Percentiles rank a stretch among this genome's conserved stretches.
Conservation (phyloP, 2,113 vertebrate species). For the Aplodontia rufa region DNA sequence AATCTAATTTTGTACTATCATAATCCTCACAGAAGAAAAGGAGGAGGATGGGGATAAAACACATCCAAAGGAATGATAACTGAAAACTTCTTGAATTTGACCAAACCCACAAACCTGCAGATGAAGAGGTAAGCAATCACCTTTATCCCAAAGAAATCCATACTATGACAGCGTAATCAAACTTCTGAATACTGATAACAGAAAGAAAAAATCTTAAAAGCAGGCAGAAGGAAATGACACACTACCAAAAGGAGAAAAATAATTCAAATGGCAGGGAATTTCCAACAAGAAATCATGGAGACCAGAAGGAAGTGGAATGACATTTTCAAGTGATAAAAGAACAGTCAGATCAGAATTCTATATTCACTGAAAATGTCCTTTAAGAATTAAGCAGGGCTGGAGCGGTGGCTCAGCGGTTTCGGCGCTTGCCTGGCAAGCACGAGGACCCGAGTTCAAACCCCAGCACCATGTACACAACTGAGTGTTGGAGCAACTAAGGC, state of each 20-base stretch:
- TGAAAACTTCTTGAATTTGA: background rate
- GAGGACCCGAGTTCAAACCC: no score
- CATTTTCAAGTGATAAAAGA: background rate
- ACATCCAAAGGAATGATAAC: background rate
- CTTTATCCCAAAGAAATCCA: background rate
- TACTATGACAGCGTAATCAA: background rate
- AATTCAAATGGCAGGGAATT: background rate
- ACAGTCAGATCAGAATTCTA: background rate
- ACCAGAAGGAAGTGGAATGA: background rate
- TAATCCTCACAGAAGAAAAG: background rate
- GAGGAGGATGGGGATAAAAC: background rate
- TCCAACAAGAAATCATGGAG: background rate
- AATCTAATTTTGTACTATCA: background rate
- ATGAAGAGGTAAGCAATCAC: background rate
- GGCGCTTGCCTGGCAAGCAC: no score
- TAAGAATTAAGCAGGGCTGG: background rate
- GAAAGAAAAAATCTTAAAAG: background rate
- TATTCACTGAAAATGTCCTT: background rate
- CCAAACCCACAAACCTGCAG: background rate
- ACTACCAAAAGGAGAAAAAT: background rate
- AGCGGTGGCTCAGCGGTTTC: no score
- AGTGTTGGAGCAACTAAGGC: no score
- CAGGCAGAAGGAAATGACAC: background rate
- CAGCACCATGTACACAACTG: no score
- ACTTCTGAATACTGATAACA: background rate